phyloP scores from a whole-genome alignment of 2,797 vertebrate species.

The Xyrichtys novacula region DNA sequence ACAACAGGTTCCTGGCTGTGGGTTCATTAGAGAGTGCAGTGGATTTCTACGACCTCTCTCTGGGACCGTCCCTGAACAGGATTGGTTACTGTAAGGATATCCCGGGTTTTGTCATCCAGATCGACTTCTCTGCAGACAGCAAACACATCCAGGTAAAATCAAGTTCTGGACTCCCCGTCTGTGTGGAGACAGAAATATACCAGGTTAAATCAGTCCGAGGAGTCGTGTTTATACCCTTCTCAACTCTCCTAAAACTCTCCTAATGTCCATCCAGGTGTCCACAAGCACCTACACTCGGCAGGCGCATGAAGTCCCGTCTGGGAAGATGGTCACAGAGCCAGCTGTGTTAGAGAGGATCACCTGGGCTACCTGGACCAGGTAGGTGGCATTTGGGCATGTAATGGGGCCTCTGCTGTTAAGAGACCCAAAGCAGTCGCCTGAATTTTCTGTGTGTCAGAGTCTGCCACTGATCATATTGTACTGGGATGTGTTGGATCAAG shows the following conservation, averaged over 20 bases:
- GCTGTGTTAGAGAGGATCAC: slow-evolving; percentile 90
- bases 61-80: slow-evolving; percentile 93
- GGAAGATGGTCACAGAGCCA: slow-evolving; percentile 89
- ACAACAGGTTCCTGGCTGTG: slow-evolving; percentile 92
- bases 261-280: slow-evolving; percentile 82
- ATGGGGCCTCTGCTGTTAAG: no score
- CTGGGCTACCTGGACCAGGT: slow-evolving; percentile 99
- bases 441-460: no score
- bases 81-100: slow-evolving; percentile 97
- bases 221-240: no score
- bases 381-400: slow-evolving; percentile 23
- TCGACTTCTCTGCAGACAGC: slow-evolving; percentile 96
- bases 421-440: no score
- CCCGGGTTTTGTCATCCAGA: slow-evolving; percentile 92
- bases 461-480: no score
- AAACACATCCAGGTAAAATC: slow-evolving; percentile 90
- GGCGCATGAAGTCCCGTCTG: slow-evolving; percentile 93
- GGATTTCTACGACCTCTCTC: slow-evolving; percentile 96
- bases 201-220: no score
- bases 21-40: slow-evolving; percentile 93
- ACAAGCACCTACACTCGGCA: slow-evolving; percentile 93
- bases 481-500: no score
- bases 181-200: no score
- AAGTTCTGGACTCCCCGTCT: no score
- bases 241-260: neutral